Conservation (phyloP, 2,888 invertebrate genomes). For the Cheilosia vulpina region DNA sequence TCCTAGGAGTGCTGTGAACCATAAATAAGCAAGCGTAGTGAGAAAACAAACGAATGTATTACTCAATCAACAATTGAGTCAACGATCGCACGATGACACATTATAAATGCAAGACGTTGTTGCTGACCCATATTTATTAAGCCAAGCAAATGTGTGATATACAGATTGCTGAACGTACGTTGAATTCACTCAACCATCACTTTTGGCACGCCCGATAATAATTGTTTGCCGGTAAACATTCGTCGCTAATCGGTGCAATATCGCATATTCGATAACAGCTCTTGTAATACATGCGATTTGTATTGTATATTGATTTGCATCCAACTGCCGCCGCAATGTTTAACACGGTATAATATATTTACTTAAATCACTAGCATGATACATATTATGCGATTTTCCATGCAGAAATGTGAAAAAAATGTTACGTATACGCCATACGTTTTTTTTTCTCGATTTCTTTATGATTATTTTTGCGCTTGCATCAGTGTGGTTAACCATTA, state of each 20-base stretch:
- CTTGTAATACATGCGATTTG: slow-evolving; percentile 34
- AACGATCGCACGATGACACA: slow-evolving; percentile 33
- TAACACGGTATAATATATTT: slow-evolving; percentile 19
- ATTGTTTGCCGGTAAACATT: slow-evolving; percentile 1
- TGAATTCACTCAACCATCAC: slow-evolving; percentile 27
- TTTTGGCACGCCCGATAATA: slow-evolving; percentile 29
- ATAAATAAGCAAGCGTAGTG: slow-evolving; percentile 2
- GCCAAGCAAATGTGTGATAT: slow-evolving; percentile 22
- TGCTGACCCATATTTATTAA: slow-evolving; percentile 31
- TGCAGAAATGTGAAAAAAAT: slow-evolving; percentile 34
- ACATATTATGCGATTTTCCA: slow-evolving; percentile 22
- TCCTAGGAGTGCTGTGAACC: neutral
- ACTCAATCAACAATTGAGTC: slow-evolving; percentile 28
- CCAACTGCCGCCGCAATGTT: slow-evolving; percentile 11
- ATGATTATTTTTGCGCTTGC: slow-evolving; percentile 46
- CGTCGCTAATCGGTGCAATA: slow-evolving; percentile 7
- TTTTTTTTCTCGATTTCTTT: slow-evolving; percentile 4
- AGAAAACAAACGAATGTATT: slow-evolving; percentile 16
- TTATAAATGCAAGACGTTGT: slow-evolving; percentile 15
- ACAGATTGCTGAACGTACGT: slow-evolving; percentile 1
- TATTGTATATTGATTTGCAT: slow-evolving; percentile 21
- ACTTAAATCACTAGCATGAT: slow-evolving; percentile 14
- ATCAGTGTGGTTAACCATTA: slow-evolving; percentile 39
- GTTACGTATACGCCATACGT: slow-evolving; percentile 57
- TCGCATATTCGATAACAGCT: neutral